phyloP scores from a whole-genome alignment of 2,797 vertebrate species.

The Sciurus vulgaris region DNA sequence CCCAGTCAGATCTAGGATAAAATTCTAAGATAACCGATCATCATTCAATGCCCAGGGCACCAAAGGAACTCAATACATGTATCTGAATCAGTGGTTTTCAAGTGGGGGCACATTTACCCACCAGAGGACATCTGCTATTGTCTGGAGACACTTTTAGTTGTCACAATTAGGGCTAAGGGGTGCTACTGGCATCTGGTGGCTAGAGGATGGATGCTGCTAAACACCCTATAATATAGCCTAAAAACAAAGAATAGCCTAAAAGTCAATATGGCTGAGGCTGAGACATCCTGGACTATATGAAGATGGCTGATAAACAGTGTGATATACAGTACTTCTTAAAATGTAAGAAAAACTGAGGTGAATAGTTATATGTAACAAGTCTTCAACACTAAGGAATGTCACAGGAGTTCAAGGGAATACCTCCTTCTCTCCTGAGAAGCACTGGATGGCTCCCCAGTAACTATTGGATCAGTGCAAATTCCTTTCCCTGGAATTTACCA shows the following conservation, averaged over 20 bases:
- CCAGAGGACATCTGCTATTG: neutral
- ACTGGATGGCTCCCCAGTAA: neutral
- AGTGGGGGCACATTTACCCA: neutral
- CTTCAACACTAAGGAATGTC: conserved; percentile 1
- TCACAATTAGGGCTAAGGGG: neutral
- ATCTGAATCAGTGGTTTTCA: neutral
- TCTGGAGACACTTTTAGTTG: neutral
- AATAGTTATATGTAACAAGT: neutral
- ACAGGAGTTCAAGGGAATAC: neutral
- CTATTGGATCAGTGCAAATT: conserved; percentile 22
- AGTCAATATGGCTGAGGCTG: neutral
- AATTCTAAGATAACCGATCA: neutral
- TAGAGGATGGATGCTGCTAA: neutral
- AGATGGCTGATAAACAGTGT: neutral
- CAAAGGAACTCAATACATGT: neutral
- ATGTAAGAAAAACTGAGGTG: neutral
- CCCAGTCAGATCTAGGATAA: neutral
- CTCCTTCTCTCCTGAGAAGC: conserved; percentile 51
- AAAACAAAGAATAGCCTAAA: neutral
- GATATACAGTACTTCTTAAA: neutral
- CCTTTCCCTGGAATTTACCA: neutral
- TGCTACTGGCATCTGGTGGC: neutral
- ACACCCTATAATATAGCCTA: neutral
- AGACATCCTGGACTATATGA: neutral
- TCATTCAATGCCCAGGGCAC: neutral